A percentile compares a stretch with the other conserved stretches of the same genome.
Evolutionary conservation across 2,888 invertebrate species (phyloP).

Genomic region (Hirtodrosophila trivittata): DNA sequence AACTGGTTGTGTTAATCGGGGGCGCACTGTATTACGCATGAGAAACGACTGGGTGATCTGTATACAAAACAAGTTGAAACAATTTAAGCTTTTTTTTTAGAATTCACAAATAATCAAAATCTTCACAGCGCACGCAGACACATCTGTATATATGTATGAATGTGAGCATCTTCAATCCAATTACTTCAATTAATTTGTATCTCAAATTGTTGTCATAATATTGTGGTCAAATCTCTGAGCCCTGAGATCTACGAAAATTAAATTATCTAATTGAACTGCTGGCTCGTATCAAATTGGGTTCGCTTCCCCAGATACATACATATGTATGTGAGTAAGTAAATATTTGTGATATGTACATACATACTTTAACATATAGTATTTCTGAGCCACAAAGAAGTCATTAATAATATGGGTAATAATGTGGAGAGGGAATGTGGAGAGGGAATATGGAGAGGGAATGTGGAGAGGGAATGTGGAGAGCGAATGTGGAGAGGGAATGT

Average conservation of each 20-base stretch:
- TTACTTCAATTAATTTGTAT: constrained; percentile 34
- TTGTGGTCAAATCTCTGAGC: constrained; percentile 17
- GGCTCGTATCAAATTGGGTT: constrained; percentile 23
- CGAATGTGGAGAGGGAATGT: constrained; percentile 15
- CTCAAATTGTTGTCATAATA: constrained; percentile 15
- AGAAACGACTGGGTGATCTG: no score
- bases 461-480: neutral
- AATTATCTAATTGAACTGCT: constrained; percentile 21
- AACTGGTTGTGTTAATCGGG: no score
- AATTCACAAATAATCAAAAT: no score
- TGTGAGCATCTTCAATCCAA: constrained; percentile 4
- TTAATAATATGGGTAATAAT: constrained; percentile 37
- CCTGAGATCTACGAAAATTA: constrained; percentile 22
- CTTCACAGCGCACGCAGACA: no score
- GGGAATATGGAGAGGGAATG: no score
- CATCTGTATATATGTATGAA: neutral
- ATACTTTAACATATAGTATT: neutral
- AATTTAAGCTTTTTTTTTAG: no score
- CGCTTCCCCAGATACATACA: neutral
- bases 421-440: constrained; percentile 1
- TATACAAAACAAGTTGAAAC: no score
- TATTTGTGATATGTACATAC: no score
- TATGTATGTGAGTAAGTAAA: no score
- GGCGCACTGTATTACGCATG: no score
- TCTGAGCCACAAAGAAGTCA: constrained; percentile 28